phyloP scores from a whole-genome alignment of 2,888 invertebrate genomes.

The Metalampra italica region DNA sequence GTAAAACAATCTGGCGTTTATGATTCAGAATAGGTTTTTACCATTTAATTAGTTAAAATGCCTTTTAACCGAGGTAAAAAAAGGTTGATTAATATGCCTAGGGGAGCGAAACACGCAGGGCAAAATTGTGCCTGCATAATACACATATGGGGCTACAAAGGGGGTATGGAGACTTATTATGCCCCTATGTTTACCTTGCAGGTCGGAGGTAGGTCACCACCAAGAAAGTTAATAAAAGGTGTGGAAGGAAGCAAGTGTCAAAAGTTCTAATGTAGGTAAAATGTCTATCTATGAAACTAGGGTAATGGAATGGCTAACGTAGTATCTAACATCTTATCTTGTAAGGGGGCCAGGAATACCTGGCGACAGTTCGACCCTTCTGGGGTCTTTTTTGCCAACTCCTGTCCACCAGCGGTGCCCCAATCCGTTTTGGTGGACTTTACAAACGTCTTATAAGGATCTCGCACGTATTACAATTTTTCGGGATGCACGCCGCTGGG shows the following conservation, averaged over 20 bases:
- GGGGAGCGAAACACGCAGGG: constrained; percentile 5
- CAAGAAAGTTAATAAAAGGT: neutral
- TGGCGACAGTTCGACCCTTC: too few species aligned
- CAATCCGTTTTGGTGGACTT: too few species aligned
- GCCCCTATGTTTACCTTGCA: neutral
- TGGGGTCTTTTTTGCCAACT: too few species aligned
- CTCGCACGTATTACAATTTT: too few species aligned
- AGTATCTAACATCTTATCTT: too few species aligned
- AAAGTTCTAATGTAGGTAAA: neutral
- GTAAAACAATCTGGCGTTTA: neutral
- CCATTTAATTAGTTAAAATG: constrained; percentile 10
- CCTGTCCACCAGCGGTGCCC: too few species aligned
- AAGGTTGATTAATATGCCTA: constrained; percentile 11
- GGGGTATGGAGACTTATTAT: neutral
- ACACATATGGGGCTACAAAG: constrained; percentile 3
- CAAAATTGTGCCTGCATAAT: neutral
- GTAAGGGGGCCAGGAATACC: too few species aligned
- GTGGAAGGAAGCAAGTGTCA: neutral
- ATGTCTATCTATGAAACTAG: neutral
- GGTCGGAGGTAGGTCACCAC: neutral
- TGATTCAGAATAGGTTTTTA: neutral
- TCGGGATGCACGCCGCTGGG: too few species aligned
- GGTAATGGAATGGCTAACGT: too few species aligned
- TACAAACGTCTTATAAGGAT: too few species aligned
- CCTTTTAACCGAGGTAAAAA: constrained; percentile 5